Base-by-base conservation (phyloP, 1,140 invertebrate genomes). In the Trigoniulus corallinus region DNA sequence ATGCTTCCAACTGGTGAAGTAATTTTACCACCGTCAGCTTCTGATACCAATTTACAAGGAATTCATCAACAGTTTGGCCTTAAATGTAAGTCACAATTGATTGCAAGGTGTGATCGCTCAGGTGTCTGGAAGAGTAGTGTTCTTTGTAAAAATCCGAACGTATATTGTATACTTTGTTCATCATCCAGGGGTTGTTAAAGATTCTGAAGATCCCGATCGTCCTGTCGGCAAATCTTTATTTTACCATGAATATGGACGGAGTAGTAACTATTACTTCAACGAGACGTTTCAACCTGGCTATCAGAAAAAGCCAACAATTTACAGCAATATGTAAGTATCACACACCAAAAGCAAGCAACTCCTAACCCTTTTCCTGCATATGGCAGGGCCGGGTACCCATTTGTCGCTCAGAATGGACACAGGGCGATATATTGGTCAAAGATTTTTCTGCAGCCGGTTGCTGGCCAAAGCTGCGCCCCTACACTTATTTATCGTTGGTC, bases 211-310 rank as follows among this genome's bases (percentile, higher is more conserved):
- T 59, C 62, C 70, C 1, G 64, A 74, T 10, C 77, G 78, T 43
- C 40, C 48, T 4, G 53, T 57, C 59, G 81, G 85, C 0, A 72
- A 73, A 1, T 76, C 84, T 0, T 60, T 92, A 18, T 92, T 92
- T 59, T 73, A 71, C 0, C 72, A 85, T 43, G 84, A 91, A 62
- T 80, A 80, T 59, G 82, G 80, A 0, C 72, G 79, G 49, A 82
- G 82, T 1, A 78, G 86, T 0, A 81, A 82, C 42, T 82, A 78
- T 57, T 93, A 80, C 62, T 77, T 82, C 42, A 85, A 91, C 57
- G 70, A 69, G 48, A 73, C 76, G 0, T 94, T 91, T 61, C 59
- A 71, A 47, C 85, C 89, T 0, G 78, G 85, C 59, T 87, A 74
- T 57, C 68, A 73, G 39, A 71, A 72, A 54, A 72, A 73, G 21